These are phyloP conservation scores for Girardia tigrina DNA, from an alignment of 2,888 invertebrate species.

Conservation along the genomic window DNA sequence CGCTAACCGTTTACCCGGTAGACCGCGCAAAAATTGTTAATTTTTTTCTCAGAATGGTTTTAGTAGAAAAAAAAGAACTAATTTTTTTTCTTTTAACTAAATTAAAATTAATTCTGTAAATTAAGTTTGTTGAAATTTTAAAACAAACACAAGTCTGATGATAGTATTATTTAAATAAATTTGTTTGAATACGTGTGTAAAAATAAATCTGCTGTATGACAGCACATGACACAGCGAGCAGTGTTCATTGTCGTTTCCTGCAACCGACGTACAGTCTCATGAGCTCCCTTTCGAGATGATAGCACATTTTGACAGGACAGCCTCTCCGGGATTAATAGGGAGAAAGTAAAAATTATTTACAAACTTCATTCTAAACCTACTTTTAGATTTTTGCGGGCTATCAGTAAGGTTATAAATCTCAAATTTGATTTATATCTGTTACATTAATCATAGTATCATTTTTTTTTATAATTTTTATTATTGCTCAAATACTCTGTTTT, in stretches of 20 bases:
- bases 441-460: slow-evolving; percentile 15
- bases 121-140: slow-evolving; percentile 16
- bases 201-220: slow-evolving; percentile 23
- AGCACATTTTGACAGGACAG: slow-evolving; percentile 23
- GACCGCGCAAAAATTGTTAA: no score
- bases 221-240: slow-evolving; percentile 20
- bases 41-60: no score
- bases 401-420: slow-evolving; percentile 1
- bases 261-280: slow-evolving; percentile 16
- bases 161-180: slow-evolving; percentile 20
- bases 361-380: slow-evolving; percentile 4
- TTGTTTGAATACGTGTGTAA: slow-evolving; percentile 23
- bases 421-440: slow-evolving; percentile 23
- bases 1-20: no score
- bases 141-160: slow-evolving; percentile 23
- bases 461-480: slow-evolving; percentile 13
- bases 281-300: slow-evolving; percentile 20
- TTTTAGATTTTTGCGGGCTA: neutral
- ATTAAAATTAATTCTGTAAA: neutral
- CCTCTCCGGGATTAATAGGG: slow-evolving; percentile 16
- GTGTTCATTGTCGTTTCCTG: slow-evolving; percentile 23
- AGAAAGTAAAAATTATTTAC: slow-evolving; percentile 23
- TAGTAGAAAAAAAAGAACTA: no score
- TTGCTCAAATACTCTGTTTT: neutral
- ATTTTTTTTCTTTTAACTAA: no score